These are phyloP conservation scores for Hipparchia semele DNA, from an alignment of 2,888 invertebrate genomes.

Conservation along the genomic window DNA sequence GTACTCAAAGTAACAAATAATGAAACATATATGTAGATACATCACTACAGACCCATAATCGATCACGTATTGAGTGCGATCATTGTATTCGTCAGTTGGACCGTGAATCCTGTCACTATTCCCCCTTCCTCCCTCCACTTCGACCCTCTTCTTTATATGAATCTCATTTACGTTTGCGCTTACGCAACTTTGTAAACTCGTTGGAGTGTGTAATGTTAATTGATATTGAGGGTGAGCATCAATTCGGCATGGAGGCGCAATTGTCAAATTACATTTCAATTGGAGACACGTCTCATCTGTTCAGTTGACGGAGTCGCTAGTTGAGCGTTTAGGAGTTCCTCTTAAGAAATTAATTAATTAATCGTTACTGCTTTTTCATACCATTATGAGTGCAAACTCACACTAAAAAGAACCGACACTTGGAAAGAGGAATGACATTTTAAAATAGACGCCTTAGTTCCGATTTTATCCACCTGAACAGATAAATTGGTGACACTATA, in stretches of 20 bases:
- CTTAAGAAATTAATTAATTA: no score
- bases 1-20: conserved; percentile 34
- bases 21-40: conserved; percentile 45
- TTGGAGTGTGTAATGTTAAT: conserved; percentile 70
- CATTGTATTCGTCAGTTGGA: conserved; percentile 79
- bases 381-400: no score
- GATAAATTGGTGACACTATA: no score
- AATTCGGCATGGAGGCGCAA: conserved; percentile 31
- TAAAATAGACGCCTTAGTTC: no score
- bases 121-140: conserved; percentile 47
- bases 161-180: conserved; percentile 77
- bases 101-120: conserved; percentile 81
- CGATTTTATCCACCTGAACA: no score
- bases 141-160: conserved; percentile 62
- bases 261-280: background rate
- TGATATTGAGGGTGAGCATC: conserved; percentile 55
- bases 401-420: no score
- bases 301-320: no score
- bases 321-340: no score
- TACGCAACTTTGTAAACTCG: conserved; percentile 76
- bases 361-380: no score
- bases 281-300: no score
- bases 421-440: no score
- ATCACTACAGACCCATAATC: conserved; percentile 75
- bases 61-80: conserved; percentile 79